A percentile compares a stretch with the other conserved stretches of the same genome.
phyloP scores from a whole-genome alignment of 1,140 invertebrate species.

The Conus betulinus region DNA sequence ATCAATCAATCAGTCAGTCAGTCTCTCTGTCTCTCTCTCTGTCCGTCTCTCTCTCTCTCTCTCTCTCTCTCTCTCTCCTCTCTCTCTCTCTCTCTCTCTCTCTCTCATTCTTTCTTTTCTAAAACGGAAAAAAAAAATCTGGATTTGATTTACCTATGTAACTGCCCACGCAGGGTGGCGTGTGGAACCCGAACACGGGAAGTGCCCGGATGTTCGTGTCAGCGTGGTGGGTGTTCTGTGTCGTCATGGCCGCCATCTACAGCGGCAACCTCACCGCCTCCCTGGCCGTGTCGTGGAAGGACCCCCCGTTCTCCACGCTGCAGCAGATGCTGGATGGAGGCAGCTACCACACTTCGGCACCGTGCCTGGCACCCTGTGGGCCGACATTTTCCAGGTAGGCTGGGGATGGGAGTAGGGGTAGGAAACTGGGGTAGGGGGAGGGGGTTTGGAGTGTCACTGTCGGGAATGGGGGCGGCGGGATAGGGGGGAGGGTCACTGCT shows the following conservation, averaged over 20 bases:
- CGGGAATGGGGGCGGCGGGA: no score
- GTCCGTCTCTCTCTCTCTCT: no score
- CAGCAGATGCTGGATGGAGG: slow-evolving; percentile 5
- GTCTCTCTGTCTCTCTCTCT: no score
- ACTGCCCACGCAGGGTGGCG: background rate
- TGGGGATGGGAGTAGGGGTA: no score
- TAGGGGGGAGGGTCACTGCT: no score
- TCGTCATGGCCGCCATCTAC: slow-evolving; percentile 33
- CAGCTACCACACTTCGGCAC: slow-evolving; percentile 24
- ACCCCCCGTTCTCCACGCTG: slow-evolving; percentile 30
- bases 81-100: no score
- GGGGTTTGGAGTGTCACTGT: no score
- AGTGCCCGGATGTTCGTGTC: slow-evolving; percentile 26
- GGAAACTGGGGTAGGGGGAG: no score
- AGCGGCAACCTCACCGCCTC: slow-evolving; percentile 35
- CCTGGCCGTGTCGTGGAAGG: background rate
- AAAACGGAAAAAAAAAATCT: no score
- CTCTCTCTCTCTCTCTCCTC: no score
- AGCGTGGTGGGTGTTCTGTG: slow-evolving; percentile 35
- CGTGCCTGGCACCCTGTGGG: slow-evolving; percentile 21
- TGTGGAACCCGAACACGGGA: slow-evolving; percentile 2
- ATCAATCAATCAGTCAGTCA: no score
- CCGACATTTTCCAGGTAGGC: slow-evolving; percentile 23
- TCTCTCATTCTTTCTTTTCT: no score
- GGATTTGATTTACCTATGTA: background rate